A percentile compares a stretch with the other conserved stretches of the same genome.
Conservation (phyloP, 2,113 vertebrate species). For the Euleptes europaea region DNA sequence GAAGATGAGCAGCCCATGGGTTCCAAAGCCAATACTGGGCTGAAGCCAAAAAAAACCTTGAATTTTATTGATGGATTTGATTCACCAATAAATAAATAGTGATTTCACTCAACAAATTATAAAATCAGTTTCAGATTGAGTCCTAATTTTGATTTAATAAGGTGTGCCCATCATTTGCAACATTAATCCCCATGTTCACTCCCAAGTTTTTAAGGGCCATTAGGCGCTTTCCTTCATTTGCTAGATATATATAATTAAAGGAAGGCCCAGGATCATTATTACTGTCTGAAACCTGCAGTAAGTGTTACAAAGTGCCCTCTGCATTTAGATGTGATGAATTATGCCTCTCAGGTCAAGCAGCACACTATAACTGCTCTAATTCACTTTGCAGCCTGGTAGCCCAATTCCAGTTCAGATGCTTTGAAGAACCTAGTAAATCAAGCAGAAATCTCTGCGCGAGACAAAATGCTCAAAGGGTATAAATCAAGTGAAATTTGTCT, state of each 20-base stretch:
- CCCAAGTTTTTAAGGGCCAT: background rate
- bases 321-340: slow-evolving; percentile 7
- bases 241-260: background rate
- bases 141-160: background rate
- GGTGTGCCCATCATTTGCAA: background rate
- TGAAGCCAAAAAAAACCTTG: too few species aligned
- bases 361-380: background rate
- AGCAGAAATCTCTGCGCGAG: background rate
- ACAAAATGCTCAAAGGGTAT: background rate
- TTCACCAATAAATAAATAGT: background rate
- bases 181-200: background rate
- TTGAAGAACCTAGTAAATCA: slow-evolving; percentile 1
- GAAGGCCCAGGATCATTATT: background rate
- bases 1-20: too few species aligned
- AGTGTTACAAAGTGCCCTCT: background rate
- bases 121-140: background rate
- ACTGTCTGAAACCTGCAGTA: background rate
- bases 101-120: background rate
- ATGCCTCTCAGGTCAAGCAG: background rate
- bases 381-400: background rate
- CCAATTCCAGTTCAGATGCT: background rate
- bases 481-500: background rate
- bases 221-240: background rate
- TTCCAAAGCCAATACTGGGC: too few species aligned
- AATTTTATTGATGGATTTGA: too few species aligned